These are phyloP conservation scores for Temnothorax nylanderi DNA, from an alignment of 1,140 invertebrate species.

Conservation along the genomic window DNA sequence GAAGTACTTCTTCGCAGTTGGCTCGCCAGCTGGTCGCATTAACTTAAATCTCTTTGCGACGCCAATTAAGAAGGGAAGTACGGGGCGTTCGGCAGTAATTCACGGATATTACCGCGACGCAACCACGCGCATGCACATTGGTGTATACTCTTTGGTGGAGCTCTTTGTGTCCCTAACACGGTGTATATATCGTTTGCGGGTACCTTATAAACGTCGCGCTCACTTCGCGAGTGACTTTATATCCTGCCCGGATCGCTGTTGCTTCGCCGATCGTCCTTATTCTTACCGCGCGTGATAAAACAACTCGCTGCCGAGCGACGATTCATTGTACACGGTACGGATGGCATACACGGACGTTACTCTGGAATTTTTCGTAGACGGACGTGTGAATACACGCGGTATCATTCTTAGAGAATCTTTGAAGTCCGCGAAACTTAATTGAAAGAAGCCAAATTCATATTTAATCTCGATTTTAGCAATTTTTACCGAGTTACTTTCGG, in stretches of 20 bases:
- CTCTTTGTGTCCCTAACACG: constrained; percentile 41
- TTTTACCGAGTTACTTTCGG: not conserved
- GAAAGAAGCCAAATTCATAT: not conserved
- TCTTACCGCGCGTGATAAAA: constrained; percentile 51
- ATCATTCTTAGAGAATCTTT: not conserved
- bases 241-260: constrained; percentile 9
- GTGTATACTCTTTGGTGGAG: not conserved
- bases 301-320: constrained; percentile 15
- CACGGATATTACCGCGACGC: constrained; percentile 44
- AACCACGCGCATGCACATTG: not conserved
- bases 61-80: constrained; percentile 45
- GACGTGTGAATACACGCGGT: not conserved
- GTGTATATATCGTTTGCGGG: constrained; percentile 36
- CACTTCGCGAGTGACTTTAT: constrained; percentile 57
- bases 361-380: not conserved
- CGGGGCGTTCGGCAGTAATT: constrained; percentile 44
- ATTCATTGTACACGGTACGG: constrained; percentile 13
- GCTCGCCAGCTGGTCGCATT: constrained; percentile 2
- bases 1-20: not conserved
- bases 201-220: constrained; percentile 64
- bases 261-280: constrained; percentile 23
- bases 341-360: not conserved
- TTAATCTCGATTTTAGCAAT: not conserved
- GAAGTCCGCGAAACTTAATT: not conserved
- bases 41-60: constrained; percentile 42